Evolutionary conservation across 2,113 vertebrate species (phyloP).

Genomic region (Nannobrachium achirus): DNA sequence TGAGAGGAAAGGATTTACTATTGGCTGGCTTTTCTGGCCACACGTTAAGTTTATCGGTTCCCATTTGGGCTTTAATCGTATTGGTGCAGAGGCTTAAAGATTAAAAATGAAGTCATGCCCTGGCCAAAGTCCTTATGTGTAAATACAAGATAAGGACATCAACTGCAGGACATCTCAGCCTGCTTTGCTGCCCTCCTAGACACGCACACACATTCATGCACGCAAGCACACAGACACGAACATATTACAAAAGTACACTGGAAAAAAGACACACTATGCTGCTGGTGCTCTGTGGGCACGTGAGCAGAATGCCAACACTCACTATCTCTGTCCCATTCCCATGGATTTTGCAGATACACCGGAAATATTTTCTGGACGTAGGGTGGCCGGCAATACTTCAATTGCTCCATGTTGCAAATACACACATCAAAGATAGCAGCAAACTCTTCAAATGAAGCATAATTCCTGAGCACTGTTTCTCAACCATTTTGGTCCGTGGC

Average conservation of each 20-base stretch:
- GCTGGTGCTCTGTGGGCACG: not conserved
- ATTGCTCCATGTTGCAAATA: slow-evolving; percentile 23
- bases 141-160: slow-evolving; percentile 48
- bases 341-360: slow-evolving; percentile 37
- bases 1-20: not conserved
- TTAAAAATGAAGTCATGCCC: slow-evolving; percentile 34
- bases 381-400: slow-evolving; percentile 19
- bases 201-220: not conserved
- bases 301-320: slow-evolving; percentile 8
- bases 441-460: slow-evolving; percentile 18
- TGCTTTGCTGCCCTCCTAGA: not conserved
- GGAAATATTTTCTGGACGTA: slow-evolving; percentile 50
- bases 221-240: not conserved
- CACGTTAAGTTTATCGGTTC: slow-evolving; percentile 13
- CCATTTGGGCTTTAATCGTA: slow-evolving; percentile 28
- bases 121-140: slow-evolving; percentile 36
- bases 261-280: not conserved
- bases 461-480: slow-evolving; percentile 15
- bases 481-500: no score
- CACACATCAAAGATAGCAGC: slow-evolving; percentile 41
- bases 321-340: slow-evolving; percentile 26
- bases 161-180: slow-evolving; percentile 12
- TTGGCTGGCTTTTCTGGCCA: slow-evolving; percentile 17
- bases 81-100: slow-evolving; percentile 28
- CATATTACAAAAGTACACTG: no score